A percentile compares a stretch with the other conserved stretches of the same genome.
Evolutionary conservation across 2,888 invertebrate genomes (phyloP).

Genomic region (Cheilosia variabilis): DNA sequence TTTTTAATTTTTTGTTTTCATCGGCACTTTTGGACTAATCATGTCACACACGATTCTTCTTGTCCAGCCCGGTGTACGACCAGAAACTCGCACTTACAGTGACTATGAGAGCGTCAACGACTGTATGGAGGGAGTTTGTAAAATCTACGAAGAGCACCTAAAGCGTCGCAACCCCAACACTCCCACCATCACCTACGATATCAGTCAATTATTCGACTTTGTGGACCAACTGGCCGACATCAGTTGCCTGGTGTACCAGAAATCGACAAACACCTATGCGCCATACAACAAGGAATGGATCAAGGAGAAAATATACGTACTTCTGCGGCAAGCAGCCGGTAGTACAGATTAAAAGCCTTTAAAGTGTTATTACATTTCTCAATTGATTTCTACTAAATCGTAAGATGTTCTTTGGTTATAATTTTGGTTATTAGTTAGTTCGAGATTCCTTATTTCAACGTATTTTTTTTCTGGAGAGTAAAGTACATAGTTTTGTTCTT

Average conservation of each 20-base stretch:
- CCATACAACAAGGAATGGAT: slow-evolving; percentile 99
- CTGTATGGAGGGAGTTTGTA: slow-evolving; percentile 99
- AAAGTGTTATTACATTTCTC: slow-evolving; percentile 32
- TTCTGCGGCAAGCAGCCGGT: slow-evolving; percentile 95
- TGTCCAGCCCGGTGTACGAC: slow-evolving; percentile 96
- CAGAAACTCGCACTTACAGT: slow-evolving; percentile 98
- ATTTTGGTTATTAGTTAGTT: slow-evolving; percentile 15
- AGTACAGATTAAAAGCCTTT: slow-evolving; percentile 62
- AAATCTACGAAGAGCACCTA: slow-evolving; percentile 99
- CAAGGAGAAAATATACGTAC: slow-evolving; percentile 98
- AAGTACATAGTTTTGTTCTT: slow-evolving; percentile 12
- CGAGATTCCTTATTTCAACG: background rate
- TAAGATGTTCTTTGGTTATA: slow-evolving; percentile 30
- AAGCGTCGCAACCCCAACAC: slow-evolving; percentile 97
- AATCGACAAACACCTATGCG: slow-evolving; percentile 97
- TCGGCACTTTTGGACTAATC: slow-evolving; percentile 79
- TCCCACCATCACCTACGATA: slow-evolving; percentile 99
- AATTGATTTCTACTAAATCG: slow-evolving; percentile 43
- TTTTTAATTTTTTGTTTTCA: slow-evolving; percentile 41
- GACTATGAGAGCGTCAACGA: slow-evolving; percentile 99
- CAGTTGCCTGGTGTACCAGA: slow-evolving; percentile 98
- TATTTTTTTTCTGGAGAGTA: slow-evolving; percentile 18
- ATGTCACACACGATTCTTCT: slow-evolving; percentile 98
- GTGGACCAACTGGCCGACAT: slow-evolving; percentile 98
- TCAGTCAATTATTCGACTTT: slow-evolving; percentile 98